Evolutionary conservation across 2,113 vertebrate genomes (phyloP).

Genomic region (Procavia capensis): DNA sequence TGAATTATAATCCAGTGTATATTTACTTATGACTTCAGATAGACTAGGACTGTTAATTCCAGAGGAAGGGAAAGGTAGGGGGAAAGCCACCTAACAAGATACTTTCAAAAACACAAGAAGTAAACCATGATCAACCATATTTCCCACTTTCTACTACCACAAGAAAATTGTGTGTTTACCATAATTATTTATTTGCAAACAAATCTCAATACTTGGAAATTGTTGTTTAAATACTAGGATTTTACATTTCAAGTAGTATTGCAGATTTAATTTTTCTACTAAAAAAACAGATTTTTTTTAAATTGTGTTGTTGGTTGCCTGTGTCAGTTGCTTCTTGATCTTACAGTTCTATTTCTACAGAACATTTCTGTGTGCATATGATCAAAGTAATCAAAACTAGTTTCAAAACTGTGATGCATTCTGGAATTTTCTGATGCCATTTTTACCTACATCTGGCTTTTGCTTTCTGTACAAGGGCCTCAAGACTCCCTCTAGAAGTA

Average conservation of each 20-base stretch:
- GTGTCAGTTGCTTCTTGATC: not conserved
- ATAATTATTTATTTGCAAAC: not conserved
- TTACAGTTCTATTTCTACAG: not conserved
- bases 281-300: not conserved
- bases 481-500: not conserved
- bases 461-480: slow-evolving; percentile 32
- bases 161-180: not conserved
- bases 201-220: not conserved
- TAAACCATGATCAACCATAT: not conserved
- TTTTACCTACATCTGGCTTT: slow-evolving; percentile 55
- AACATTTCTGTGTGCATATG: not conserved
- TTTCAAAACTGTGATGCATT: slow-evolving; percentile 33
- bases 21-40: not conserved
- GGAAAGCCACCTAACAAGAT: not conserved
- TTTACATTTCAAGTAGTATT: slow-evolving; percentile 42
- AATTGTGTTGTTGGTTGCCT: not conserved
- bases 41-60: not conserved
- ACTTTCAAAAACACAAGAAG: not conserved
- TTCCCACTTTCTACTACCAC: not conserved
- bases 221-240: not conserved
- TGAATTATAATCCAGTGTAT: not conserved
- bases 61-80: not conserved
- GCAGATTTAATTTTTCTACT: not conserved
- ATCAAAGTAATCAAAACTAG: not conserved
- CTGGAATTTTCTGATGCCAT: slow-evolving; percentile 25